phyloP scores from a whole-genome alignment of 2,888 invertebrate species.

The Meiosimyza decipiens region DNA sequence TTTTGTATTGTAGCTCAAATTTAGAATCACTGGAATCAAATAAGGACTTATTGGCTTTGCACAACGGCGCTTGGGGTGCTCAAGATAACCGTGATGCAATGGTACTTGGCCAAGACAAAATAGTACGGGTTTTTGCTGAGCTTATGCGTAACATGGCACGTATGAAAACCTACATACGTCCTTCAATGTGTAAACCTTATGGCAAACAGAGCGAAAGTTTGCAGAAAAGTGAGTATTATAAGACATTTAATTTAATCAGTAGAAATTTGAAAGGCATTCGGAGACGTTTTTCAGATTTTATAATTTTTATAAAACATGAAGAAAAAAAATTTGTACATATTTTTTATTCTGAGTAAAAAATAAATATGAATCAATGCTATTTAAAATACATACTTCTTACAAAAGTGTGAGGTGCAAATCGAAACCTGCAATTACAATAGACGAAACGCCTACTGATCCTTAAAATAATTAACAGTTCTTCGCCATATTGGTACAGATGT shows the following conservation, averaged over 20 bases:
- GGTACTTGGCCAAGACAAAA: slow-evolving; percentile 82
- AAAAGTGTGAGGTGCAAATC: too few relatives aligned
- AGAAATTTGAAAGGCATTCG: not conserved
- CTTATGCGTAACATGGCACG: slow-evolving; percentile 89
- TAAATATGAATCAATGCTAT: not conserved
- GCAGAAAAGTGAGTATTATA: slow-evolving; percentile 78
- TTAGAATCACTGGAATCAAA: slow-evolving; percentile 68
- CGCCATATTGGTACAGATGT: too few relatives aligned
- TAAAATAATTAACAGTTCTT: not conserved
- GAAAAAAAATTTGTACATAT: too few relatives aligned
- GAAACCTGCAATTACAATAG: too few relatives aligned
- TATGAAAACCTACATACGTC: slow-evolving; percentile 88
- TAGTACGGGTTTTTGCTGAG: slow-evolving; percentile 85
- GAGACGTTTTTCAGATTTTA: not conserved
- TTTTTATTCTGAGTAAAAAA: too few relatives aligned
- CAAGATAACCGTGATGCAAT: slow-evolving; percentile 60
- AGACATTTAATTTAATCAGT: not conserved
- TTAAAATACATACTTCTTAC: not conserved
- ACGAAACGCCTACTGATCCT: not conserved
- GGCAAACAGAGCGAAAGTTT: slow-evolving; percentile 90
- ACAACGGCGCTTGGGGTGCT: slow-evolving; percentile 75
- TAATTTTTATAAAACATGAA: not conserved
- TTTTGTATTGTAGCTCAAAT: slow-evolving; percentile 56
- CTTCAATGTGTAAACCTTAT: slow-evolving; percentile 91
- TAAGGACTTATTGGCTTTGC: slow-evolving; percentile 75